These are phyloP conservation scores for Potorous gilbertii DNA, from an alignment of 2,797 vertebrate genomes.

Conservation along the genomic window DNA sequence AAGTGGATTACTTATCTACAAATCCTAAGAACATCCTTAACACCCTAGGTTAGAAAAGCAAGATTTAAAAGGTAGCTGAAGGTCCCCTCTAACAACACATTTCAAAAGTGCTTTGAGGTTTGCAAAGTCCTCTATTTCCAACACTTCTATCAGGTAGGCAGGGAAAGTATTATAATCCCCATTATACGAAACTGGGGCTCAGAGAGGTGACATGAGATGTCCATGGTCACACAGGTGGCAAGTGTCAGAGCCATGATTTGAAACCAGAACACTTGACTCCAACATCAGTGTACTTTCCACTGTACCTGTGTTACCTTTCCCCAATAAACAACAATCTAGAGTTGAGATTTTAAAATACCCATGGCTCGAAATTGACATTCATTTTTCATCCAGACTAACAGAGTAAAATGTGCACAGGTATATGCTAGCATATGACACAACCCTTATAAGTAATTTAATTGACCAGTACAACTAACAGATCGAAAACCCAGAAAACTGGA, in stretches of 20 bases:
- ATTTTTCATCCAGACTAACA: slow-evolving; percentile 34
- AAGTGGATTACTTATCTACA: background rate
- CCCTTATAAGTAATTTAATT: slow-evolving; percentile 33
- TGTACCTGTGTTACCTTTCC: background rate
- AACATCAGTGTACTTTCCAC: background rate
- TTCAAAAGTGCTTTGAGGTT: background rate
- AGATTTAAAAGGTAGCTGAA: background rate
- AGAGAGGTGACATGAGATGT: background rate
- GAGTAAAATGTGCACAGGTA: slow-evolving; percentile 12
- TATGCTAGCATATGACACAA: slow-evolving; percentile 5
- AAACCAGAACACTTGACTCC: background rate
- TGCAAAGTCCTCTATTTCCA: background rate
- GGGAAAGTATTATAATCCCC: background rate
- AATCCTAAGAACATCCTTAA: background rate
- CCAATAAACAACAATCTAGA: slow-evolving; percentile 4
- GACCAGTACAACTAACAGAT: slow-evolving; percentile 28
- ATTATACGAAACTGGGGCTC: background rate
- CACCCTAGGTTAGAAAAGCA: background rate
- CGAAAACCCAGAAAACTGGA: slow-evolving; percentile 23
- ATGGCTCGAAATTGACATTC: slow-evolving; percentile 28
- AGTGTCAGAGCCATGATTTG: background rate
- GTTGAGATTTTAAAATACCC: slow-evolving; percentile 34
- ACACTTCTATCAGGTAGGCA: background rate
- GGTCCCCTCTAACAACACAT: background rate
- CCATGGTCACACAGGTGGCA: background rate